Base-by-base conservation (phyloP, 2,888 invertebrate species). In the Rhorus exstirpatorius region DNA sequence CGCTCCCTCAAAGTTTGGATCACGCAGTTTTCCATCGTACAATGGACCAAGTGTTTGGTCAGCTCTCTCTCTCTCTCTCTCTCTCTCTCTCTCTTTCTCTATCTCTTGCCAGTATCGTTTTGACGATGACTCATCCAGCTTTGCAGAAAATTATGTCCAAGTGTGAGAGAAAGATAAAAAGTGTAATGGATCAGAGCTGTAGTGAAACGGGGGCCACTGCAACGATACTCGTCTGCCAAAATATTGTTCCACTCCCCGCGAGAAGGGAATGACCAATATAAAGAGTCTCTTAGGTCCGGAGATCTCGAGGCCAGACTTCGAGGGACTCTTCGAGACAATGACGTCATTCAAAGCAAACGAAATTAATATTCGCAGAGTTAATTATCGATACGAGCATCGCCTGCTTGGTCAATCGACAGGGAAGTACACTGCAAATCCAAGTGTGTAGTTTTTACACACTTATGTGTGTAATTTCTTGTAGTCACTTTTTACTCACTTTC, bases 31-130 rank as follows among this genome's bases (percentile, higher is more conserved):
- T 61, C 17, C 12, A 53, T 41, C 63, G 31, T 26, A 86, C 87
- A 88, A 86, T 83, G 86, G 38, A 63, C 72, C 83, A 76, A 85
- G 86, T 87, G 87, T 89, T 86, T 83, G 79, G 70, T 51, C 49
- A 65, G 44, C 58, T 38, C 63, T 81, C 84, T 72, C 17, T 68
- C 26, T 61, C 51, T 51, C 86, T 75, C 14, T 53, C 24, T 51
- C 38, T 8, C 26, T 61, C 51, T 24, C 51, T 51, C 49, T n/a
- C 21, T 3, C 21, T 53, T 24, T 53, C 26, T 53, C 26, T 12
- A n/a, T 63, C 41, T 26, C 44, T 53, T 6, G 4, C 58, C 58
- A 55, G 41, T 53, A 53, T 24, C 41, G 21, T 17, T 14, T 0
- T 14, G 10, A 17, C 7, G 70, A 55, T 55, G 70, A 70, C 26